Percentiles rank a stretch among this genome's conserved stretches.
phyloP scores from a whole-genome alignment of 2,113 vertebrate genomes.

The Coptodon bakossiorum region DNA sequence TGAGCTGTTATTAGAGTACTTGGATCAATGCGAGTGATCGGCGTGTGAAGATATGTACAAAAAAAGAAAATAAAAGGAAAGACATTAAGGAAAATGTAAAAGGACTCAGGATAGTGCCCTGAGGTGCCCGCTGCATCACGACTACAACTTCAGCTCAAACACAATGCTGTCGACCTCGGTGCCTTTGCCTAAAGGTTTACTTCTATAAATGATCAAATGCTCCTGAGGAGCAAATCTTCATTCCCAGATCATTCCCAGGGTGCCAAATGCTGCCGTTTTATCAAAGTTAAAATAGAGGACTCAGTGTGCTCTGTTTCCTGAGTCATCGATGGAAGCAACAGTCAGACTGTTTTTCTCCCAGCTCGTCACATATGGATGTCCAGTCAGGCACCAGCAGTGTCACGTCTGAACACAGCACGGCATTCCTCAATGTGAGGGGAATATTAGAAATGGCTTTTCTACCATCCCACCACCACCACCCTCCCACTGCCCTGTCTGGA shows the following conservation, averaged over 20 bases:
- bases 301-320: fast-evolving
- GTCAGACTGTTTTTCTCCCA: background rate
- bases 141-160: background rate
- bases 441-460: background rate
- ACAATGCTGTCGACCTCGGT: fast-evolving
- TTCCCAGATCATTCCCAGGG: background rate
- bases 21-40: background rate
- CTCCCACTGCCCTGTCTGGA: background rate
- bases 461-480: background rate
- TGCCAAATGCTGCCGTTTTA: background rate
- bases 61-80: background rate
- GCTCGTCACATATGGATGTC: fast-evolving
- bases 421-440: background rate
- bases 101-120: background rate
- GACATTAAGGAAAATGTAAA: background rate
- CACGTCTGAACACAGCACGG: background rate
- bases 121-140: background rate
- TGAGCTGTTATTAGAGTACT: background rate
- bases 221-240: background rate
- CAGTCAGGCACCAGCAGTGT: background rate
- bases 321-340: background rate
- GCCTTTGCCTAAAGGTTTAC: background rate
- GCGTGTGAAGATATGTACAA: background rate
- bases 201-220: background rate
- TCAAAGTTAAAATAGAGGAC: fast-evolving